These are phyloP conservation scores for Avahi laniger DNA, from an alignment of 2,797 vertebrate species.

Conservation along the genomic window DNA sequence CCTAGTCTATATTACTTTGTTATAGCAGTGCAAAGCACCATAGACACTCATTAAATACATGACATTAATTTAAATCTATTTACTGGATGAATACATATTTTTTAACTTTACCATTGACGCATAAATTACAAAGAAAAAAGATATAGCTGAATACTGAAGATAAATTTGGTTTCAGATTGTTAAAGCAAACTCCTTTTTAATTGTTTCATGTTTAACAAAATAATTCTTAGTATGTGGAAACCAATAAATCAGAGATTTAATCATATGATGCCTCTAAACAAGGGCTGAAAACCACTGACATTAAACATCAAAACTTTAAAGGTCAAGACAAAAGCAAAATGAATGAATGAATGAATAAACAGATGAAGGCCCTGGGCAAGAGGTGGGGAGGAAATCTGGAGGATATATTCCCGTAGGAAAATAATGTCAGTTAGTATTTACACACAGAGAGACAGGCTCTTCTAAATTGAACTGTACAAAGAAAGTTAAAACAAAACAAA, in stretches of 20 bases:
- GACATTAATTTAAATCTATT: conserved; percentile 13
- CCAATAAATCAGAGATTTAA: neutral
- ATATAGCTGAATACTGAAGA: neutral
- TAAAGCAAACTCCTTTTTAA: neutral
- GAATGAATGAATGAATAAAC: neutral
- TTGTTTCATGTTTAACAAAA: neutral
- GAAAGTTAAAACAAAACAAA: neutral
- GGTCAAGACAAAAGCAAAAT: neutral
- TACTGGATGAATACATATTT: neutral
- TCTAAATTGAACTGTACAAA: neutral
- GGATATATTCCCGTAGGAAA: neutral
- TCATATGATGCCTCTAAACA: neutral
- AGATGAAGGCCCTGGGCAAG: neutral
- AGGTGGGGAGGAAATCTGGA: neutral
- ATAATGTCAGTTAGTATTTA: neutral
- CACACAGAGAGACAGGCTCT: neutral
- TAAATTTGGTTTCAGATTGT: neutral
- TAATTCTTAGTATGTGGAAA: neutral
- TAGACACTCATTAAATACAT: conserved; percentile 41
- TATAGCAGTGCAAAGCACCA: neutral
- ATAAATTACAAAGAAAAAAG: neutral
- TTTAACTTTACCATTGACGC: neutral
- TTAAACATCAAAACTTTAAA: neutral
- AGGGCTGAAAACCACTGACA: neutral
- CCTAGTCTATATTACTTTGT: neutral